Evolutionary conservation across 2,888 invertebrate genomes (phyloP), one percentile per base, ranked within the genome.

Genomic region (Aquatica leii): DNA sequence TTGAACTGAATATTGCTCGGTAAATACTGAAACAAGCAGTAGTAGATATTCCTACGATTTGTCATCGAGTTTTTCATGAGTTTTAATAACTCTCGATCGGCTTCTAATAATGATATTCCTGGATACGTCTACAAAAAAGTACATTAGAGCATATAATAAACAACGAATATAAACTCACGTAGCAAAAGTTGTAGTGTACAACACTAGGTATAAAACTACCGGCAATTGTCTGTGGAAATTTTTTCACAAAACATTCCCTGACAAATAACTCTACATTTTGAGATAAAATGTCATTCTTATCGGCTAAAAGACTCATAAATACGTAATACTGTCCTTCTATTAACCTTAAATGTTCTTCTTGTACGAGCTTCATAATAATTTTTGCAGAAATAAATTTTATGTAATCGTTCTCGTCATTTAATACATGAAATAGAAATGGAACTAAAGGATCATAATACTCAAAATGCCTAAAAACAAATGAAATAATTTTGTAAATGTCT

Each of bases 361-460:
- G 17, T 12, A 63, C 34, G 2, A 63, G 54, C 21, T 50, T 34
- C 49, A 63, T 63, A 2, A 63, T 40, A 20, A 63, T 58, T 20
- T 63, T 58, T 1, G 59, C 35, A 0, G 59, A 24, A 8, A 63
- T 37, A 24, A 63, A 59, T 18, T 59, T 53, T 6, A 59, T 21
- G 11, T 52, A 59, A 1, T 53, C 43, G 20, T 53, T 54, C 34
- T 53, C 41, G 35, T 41, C 54, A 21, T 41, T 17, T 5, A 63
- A 34, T 5, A 41, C 49, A 4, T 18, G 11, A 35, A 63, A 63
- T 1, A 63, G 43, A 51, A 54, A 54, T 3, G 58, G 59, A 41
- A 63, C 24, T 50, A 63, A n/a, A 5, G 63, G 63, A 55, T 63
- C 59, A n/a, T 50, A 63, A 37, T 63, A 63, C 24, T 59, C 49